These are phyloP conservation scores for Gallinago undulata DNA, from an alignment of 2,113 vertebrate species.

Conservation along the genomic window DNA sequence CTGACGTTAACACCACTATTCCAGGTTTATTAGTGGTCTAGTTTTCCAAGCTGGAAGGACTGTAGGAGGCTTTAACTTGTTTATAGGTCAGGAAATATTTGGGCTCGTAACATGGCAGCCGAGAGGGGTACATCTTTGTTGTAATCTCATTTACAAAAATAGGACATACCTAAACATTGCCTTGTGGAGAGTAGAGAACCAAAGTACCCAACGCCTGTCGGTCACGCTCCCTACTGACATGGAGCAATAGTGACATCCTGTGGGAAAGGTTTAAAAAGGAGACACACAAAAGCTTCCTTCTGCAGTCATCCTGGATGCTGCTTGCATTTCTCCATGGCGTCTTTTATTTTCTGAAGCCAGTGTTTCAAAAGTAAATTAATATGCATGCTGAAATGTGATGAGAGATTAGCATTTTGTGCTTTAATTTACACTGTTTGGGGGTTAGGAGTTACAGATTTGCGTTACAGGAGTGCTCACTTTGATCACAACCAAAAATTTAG, in stretches of 20 bases:
- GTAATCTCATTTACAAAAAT: not conserved
- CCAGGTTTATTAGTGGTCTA: not conserved
- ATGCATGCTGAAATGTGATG: not conserved
- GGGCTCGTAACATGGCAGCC: not conserved
- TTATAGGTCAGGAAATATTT: not conserved
- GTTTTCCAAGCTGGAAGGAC: not conserved
- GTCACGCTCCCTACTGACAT: not conserved
- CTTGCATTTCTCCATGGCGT: not conserved
- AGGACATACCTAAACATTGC: not conserved
- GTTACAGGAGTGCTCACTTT: not conserved
- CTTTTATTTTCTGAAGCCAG: not conserved
- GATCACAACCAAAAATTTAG: not conserved
- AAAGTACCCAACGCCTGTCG: fast-evolving
- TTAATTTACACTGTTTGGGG: not conserved
- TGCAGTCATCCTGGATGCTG: not conserved
- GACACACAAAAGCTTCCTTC: not conserved
- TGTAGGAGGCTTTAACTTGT: not conserved
- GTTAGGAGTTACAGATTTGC: not conserved
- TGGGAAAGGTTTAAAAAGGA: not conserved
- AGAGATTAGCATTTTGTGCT: not conserved
- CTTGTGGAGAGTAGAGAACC: not conserved
- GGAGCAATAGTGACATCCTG: slow-evolving; percentile 31
- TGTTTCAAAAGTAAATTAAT: not conserved
- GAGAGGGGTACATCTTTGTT: not conserved
- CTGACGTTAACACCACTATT: not conserved